These are phyloP conservation scores for Polymixis lichenea DNA, from an alignment of 2,888 invertebrate species.

Conservation along the genomic window DNA sequence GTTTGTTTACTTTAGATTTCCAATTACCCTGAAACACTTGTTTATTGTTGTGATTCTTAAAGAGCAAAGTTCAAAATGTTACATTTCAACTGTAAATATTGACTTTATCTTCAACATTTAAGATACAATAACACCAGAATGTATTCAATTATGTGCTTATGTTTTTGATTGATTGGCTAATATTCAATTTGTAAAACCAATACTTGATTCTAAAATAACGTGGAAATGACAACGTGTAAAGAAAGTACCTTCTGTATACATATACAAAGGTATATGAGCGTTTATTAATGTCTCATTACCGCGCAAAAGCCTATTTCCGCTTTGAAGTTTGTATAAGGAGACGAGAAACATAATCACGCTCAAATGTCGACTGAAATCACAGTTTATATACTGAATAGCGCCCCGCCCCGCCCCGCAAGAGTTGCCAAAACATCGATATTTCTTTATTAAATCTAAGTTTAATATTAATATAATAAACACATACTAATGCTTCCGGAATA, in stretches of 20 bases:
- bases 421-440: neutral
- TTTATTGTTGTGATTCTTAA: slow-evolving; percentile 11
- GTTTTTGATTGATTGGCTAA: slow-evolving; percentile 7
- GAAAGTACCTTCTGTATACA: slow-evolving; percentile 20
- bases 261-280: slow-evolving; percentile 21
- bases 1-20: slow-evolving; percentile 32
- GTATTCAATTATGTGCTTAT: neutral
- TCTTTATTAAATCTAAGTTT: neutral
- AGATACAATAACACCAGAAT: neutral
- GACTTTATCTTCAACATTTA: slow-evolving; percentile 10
- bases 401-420: no score
- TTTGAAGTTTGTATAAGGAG: slow-evolving; percentile 56
- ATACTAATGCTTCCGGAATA: neutral
- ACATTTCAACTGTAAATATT: slow-evolving; percentile 25
- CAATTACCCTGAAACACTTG: slow-evolving; percentile 26
- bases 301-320: slow-evolving; percentile 40
- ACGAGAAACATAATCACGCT: slow-evolving; percentile 46
- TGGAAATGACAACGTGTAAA: slow-evolving; percentile 28
- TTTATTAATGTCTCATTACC: slow-evolving; percentile 54
- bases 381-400: slow-evolving; percentile 2
- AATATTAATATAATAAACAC: neutral
- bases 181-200: slow-evolving; percentile 41
- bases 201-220: slow-evolving; percentile 36
- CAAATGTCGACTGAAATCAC: slow-evolving; percentile 34
- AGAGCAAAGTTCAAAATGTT: slow-evolving; percentile 27